Conservation (phyloP, 2,888 invertebrate genomes). For the Cyrtodaria siliqua region DNA sequence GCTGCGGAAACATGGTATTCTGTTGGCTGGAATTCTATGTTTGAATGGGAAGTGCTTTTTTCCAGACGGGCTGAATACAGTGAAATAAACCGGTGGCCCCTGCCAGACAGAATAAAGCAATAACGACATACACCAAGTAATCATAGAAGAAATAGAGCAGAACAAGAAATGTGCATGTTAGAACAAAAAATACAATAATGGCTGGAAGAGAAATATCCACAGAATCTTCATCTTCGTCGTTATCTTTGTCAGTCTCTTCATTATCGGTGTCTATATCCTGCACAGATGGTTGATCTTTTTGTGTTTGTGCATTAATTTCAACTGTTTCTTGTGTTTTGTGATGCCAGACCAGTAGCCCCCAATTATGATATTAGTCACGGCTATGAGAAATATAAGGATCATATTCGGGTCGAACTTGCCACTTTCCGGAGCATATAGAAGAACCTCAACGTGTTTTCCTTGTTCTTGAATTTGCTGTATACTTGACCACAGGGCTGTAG, state of each 20-base stretch:
- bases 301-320: conserved; percentile 3
- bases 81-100: conserved; percentile 85
- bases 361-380: conserved; percentile 85
- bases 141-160: conserved; percentile 87
- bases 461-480: conserved; percentile 36
- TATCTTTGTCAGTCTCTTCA: background rate
- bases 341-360: conserved; percentile 86
- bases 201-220: conserved; percentile 81
- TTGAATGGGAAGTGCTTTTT: conserved; percentile 61
- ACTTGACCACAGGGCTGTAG: conserved; percentile 61
- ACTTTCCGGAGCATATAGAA: conserved; percentile 72
- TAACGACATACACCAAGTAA: conserved; percentile 87
- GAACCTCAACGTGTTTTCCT: conserved; percentile 60
- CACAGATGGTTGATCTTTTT: conserved; percentile 1
- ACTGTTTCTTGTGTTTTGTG: conserved; percentile 68
- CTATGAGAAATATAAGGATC: conserved; percentile 86
- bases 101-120: conserved; percentile 86
- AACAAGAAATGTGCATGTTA: conserved; percentile 86
- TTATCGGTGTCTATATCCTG: background rate
- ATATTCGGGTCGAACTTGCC: conserved; percentile 84
- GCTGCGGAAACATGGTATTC: conserved; percentile 65
- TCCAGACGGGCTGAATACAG: conserved; percentile 82
- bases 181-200: conserved; percentile 84
- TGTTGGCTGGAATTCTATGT: conserved; percentile 71
- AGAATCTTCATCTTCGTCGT: conserved; percentile 57